Conservation (phyloP, 2,113 vertebrate species). For the Naja naja region DNA sequence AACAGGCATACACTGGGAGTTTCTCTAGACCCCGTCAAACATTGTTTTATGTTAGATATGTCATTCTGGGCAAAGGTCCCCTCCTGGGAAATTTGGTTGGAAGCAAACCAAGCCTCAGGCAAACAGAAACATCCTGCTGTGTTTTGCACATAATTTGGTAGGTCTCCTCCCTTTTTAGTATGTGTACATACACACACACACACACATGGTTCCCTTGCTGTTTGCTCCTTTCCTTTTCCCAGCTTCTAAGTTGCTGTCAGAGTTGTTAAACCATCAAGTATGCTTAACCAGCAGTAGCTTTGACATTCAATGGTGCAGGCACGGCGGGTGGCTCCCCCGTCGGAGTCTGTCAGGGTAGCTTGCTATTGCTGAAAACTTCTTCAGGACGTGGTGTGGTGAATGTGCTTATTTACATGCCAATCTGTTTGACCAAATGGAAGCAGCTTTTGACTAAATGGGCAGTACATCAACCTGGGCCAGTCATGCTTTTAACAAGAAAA, state of each 20-base stretch:
- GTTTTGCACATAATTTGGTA: background rate
- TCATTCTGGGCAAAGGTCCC: slow-evolving; percentile 46
- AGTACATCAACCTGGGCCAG: background rate
- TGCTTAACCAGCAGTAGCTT: background rate
- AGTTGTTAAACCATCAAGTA: background rate
- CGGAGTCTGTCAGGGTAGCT: background rate
- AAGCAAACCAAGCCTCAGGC: slow-evolving; percentile 15
- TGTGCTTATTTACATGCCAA: background rate
- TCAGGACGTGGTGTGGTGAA: background rate
- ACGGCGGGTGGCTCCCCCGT: background rate
- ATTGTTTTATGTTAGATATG: slow-evolving; percentile 39
- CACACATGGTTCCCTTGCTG: background rate
- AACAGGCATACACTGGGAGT: slow-evolving; percentile 12
- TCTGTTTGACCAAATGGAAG: background rate
- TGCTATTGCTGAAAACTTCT: background rate
- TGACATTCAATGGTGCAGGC: background rate
- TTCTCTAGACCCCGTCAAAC: slow-evolving; percentile 36
- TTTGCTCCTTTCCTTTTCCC: background rate
- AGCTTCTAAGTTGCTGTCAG: background rate
- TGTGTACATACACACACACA: no score
- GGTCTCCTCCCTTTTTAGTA: background rate
- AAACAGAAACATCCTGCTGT: slow-evolving; percentile 28
- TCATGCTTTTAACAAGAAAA: background rate
- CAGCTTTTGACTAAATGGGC: background rate
- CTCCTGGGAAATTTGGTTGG: slow-evolving; percentile 28